Evolutionary conservation across 2,113 vertebrate species (phyloP), one percentile per base, ranked within the genome.

Genomic region (Chascanopsetta lugubris): DNA sequence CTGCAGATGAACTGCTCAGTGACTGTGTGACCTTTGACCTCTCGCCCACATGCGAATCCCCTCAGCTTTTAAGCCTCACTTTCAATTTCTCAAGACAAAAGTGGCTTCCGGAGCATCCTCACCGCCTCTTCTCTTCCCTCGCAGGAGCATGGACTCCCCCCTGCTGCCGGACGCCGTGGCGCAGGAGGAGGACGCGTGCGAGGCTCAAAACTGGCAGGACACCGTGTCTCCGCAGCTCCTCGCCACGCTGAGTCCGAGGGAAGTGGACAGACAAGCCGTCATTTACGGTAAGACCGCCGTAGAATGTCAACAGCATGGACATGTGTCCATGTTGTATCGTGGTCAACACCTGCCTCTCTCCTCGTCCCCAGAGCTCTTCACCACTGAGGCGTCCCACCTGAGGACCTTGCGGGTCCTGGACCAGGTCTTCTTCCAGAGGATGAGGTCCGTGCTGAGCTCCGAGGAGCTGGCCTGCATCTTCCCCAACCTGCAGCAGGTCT

Each of bases 231-330:
- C 91, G 13, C 94, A 94, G 0, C 87, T 93, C 8, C 90, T 94
- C 6, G 71, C 89, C 6, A 69, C 89, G 0, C 91, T 98, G 3
- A 83, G 83, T 1, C 88, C 93, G 11, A 90, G 88, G 17, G 96
- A 98, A 85, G 86, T 95, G 8, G 96, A 98, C 29, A 84, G 95
- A 2, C 96, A 98, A 70, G 96, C 97, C 2, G 96, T 98, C 61
- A 98, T 98, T 59, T 96, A 98, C 0, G 96, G 96, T 97, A 84
- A 7, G 8, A 42, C 2, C 36, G 11, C 34, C 6, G 26, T n/a
- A n/a, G n/a, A n/a, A n/a, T n/a, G n/a, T n/a, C n/a, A n/a, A n/a
- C n/a, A n/a, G n/a, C n/a, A n/a, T n/a, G n/a, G n/a, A n/a, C n/a
- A n/a, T n/a, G n/a, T n/a, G n/a, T n/a, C n/a, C n/a, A n/a, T n/a